Base-by-base conservation (phyloP, 2,888 invertebrate genomes). In the Danaus chrysippus region DNA sequence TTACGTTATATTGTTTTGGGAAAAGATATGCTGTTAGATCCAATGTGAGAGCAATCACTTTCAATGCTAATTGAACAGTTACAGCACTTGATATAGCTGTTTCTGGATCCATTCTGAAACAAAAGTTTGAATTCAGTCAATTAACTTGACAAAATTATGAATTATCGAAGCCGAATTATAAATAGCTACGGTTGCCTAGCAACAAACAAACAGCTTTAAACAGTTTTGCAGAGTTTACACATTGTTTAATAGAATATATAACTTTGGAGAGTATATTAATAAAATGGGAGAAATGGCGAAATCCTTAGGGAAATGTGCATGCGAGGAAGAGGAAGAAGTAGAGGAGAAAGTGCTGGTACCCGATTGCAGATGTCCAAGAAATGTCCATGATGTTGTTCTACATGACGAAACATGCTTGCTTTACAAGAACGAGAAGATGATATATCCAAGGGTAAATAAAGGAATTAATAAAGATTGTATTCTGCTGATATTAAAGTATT, bases 1-100 rank as follows among this genome's bases (percentile, higher is more conserved):
- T 63, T 17, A 42, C 92, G 1, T 92, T 92, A 1, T 92, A 92
- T 71, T 93, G 93, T 49, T 92, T 70, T 10, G 93, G 75, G 34
- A 93, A 72, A 1, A 92, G 54, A 15, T 61, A 61, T 2, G 61
- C 54, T 15, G 57, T 64, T 12, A 64, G 61, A 11, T 58, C 56
- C 42, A 64, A 34, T 11, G 43, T 52, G 10, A 59, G 23, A 8
- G 58, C 64, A 3, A 64, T 46, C 1, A 64, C 56, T 17, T 61
- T 55, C 46, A 64, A 42, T 2, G 64, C 64, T 15, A 49, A 44
- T 34, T 64, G 64, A 11, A 61, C 57, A 10, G 52, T 52, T 12
- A 61, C 19, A 23, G 58, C 42, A 11, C 54, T 54, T 13, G 55
- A 19, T 13, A 53, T 42, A 8, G 17, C 54, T 8, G 13, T 55